phyloP scores from a whole-genome alignment of 2,888 invertebrate genomes.

The Sepiola atlantica region DNA sequence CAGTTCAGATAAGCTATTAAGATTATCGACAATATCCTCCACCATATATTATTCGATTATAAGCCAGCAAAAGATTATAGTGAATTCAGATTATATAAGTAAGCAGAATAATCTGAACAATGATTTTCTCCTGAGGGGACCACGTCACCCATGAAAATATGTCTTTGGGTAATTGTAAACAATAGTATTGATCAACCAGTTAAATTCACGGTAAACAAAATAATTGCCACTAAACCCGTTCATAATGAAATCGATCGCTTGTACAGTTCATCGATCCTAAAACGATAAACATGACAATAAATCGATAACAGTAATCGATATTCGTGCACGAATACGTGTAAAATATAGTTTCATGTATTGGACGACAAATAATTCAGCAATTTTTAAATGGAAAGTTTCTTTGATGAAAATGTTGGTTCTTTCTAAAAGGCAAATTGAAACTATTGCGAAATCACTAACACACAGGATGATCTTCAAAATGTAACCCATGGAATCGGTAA shows the following conservation, averaged over 20 bases:
- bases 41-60: too few relatives aligned
- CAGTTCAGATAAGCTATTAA: too few relatives aligned
- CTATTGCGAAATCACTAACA: too few relatives aligned
- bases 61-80: too few relatives aligned
- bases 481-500: too few relatives aligned
- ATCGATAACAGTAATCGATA: neutral
- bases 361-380: too few relatives aligned
- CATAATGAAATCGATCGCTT: neutral
- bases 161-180: neutral
- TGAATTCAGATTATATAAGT: too few relatives aligned
- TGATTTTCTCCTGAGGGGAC: neutral
- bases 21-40: too few relatives aligned
- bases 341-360: neutral
- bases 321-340: neutral
- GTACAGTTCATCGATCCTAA: conserved; percentile 1
- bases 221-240: neutral
- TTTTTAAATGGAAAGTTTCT: too few relatives aligned
- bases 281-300: neutral
- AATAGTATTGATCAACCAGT: neutral
- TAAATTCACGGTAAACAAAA: neutral
- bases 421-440: too few relatives aligned
- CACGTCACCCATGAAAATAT: neutral
- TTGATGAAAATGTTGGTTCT: too few relatives aligned
- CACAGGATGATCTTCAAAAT: too few relatives aligned
- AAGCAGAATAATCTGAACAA: neutral